phyloP scores from a whole-genome alignment of 64 coral and sea anemone species.

The Pocillopora damicornis region DNA sequence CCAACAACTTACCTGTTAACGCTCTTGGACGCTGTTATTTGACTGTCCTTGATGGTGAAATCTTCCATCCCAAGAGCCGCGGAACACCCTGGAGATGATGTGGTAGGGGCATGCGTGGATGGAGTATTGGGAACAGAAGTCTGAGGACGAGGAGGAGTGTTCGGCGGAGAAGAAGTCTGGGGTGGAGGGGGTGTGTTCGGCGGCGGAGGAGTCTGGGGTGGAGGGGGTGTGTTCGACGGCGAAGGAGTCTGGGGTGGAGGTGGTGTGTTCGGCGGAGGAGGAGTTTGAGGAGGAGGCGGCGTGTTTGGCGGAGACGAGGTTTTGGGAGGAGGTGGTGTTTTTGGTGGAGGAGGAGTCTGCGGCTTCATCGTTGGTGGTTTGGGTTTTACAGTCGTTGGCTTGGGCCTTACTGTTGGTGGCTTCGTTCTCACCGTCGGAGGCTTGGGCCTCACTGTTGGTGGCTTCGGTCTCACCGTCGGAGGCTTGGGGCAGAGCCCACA shows the following conservation, averaged over 20 bases:
- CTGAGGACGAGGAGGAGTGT: neutral
- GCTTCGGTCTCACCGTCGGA: conserved; percentile 15
- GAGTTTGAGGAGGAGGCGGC: conserved; percentile 11
- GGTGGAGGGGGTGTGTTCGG: conserved; percentile 1
- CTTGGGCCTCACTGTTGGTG: conserved; percentile 18
- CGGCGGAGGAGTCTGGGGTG: neutral
- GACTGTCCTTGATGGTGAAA: conserved; percentile 18
- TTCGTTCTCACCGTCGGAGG: conserved; percentile 2
- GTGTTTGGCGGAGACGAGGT: conserved; percentile 13
- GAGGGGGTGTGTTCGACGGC: neutral
- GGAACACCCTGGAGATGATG: neutral
- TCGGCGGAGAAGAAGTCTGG: neutral
- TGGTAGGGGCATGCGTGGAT: neutral
- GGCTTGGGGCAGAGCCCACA: conserved; percentile 46
- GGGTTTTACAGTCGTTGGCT: neutral
- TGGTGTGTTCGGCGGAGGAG: neutral
- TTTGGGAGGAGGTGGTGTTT: conserved; percentile 11
- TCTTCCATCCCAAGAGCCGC: conserved; percentile 46
- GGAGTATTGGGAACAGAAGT: neutral
- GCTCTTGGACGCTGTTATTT: conserved; percentile 21
- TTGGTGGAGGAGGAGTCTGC: neutral
- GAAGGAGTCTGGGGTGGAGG: neutral
- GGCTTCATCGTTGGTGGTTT: neutral
- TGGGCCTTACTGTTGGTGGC: neutral
- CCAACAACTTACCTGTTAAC: conserved; percentile 10